Evolutionary conservation across 2,113 vertebrate species (phyloP), one percentile per base, ranked within the genome.

Genomic region (Holacanthus passer): DNA sequence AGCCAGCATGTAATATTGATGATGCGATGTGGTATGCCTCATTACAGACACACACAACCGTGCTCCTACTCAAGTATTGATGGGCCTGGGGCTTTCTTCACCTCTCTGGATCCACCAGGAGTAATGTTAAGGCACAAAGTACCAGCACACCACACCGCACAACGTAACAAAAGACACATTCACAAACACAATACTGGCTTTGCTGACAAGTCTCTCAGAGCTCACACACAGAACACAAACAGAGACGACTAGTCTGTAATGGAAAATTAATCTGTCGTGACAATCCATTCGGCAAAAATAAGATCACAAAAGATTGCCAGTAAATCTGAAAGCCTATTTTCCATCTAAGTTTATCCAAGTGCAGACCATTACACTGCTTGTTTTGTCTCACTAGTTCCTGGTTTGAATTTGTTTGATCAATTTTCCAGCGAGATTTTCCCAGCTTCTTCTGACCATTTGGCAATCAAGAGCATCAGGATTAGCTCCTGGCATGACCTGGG

Each of bases 1-100:
- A 87, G 82, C 86, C 81, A 83, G 76, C 89, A 95, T 96, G 87
- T 91, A 95, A 95, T 95, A 95, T 95, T 95, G 91, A 96, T 94
- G 94, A 81, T 85, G 80, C 20, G 70, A 91, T 93, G 90, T 91
- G 83, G 88, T 94, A 87, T 73, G 89, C 89, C 92, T 95, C 94
- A 94, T 96, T 95, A 94, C 90, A 88, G 89, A 89, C 86, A 90
- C 90, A 92, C 90, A 94, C 88, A 84, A 90, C 92, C 43, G 53
- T 75, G 55, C 87, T 89, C 37, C 91, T 91, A 77, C 87, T 95
- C 90, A 94, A 95, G 88, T 94, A 95, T 95, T 95, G 94, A 95
- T 95, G 94, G 90, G 92, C 91, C 91, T 66, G 45, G 87, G 87
- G 88, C 87, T 90, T 90, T 87, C 76, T 90, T 85, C 81, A 88